Evolutionary conservation across 2,113 vertebrate species (phyloP).

Genomic region (Oenanthe oenanthe): DNA sequence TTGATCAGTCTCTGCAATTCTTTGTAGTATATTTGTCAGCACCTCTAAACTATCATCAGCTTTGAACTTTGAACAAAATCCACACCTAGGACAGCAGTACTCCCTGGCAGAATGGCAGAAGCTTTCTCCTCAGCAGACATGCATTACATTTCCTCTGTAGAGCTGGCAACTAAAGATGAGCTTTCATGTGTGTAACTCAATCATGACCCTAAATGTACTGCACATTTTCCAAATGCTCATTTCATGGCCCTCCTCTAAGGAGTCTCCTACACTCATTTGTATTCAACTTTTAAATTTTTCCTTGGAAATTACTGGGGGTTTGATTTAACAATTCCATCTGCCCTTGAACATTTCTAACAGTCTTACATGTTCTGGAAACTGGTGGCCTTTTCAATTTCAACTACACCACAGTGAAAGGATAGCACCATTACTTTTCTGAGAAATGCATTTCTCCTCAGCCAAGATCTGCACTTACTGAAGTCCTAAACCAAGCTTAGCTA

Average conservation of each 20-base stretch:
- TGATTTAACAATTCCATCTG: not conserved
- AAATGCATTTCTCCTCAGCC: not conserved
- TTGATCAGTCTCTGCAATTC: not conserved
- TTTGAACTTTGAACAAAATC: not conserved
- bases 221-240: not conserved
- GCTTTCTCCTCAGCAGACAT: not conserved
- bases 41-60: not conserved
- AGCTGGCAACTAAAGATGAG: not conserved
- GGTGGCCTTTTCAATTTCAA: not conserved
- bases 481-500: not conserved
- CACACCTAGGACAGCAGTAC: no score
- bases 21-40: not conserved
- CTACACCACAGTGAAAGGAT: not conserved
- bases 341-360: not conserved
- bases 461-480: not conserved
- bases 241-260: not conserved
- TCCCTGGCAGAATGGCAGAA: not conserved
- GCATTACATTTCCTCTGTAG: not conserved
- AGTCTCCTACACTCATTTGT: not conserved
- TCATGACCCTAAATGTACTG: not conserved
- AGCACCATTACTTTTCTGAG: not conserved
- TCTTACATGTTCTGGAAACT: rapidly evolving
- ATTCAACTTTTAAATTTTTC: not conserved
- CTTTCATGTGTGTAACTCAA: not conserved
- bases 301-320: not conserved